Base-by-base conservation (phyloP, 1,140 invertebrate genomes). In the Goniozus legneri region DNA sequence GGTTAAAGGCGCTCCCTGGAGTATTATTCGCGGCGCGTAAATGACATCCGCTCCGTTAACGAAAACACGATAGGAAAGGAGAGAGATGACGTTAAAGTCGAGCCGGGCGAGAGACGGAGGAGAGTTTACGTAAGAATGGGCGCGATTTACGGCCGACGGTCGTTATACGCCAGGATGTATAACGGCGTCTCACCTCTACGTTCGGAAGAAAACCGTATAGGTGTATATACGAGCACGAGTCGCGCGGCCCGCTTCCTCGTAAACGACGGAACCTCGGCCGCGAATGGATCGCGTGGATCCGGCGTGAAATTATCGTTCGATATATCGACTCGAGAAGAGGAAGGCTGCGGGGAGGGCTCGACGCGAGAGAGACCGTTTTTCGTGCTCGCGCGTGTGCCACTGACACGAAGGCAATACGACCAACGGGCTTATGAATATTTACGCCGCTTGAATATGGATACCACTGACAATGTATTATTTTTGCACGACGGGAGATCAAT, bases 391-490 rank as follows among this genome's bases (percentile, higher is more conserved):
- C 30, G 43, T 47, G 51, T 47, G 31, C 21, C 24, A 10, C 37
- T 43, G 56, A 62, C 62, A 60, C 52, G 56, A 61, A 56, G 60
- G 54, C 58, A 60, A 63, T 64, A 55, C 60, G 42, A 59, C 52
- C 36, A 45, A 44, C 41, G 4, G 51, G 62, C 68, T 69, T 67
- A 72, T 73, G 71, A 73, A 73, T 73, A 72, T 71, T 71, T 70
- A 73, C 63, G 44, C 33, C 46, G 38, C 36, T 36, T 71, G 71
- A 71, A 72, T 73, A 72, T 74, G 65, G 65, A 72, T 70, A 65
- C 41, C 47, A 50, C 56, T 58, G 64, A 69, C 64, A 65, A 71
- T 71, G 65, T 65, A 72, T 71, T 71, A 71, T 71, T 72, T 71
- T 71, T 71, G 52, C 58, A 42, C 50, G 54, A 60, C 58, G 53